Evolutionary conservation across 2,797 vertebrate species (phyloP).

Genomic region (Jordanella pulchra): DNA sequence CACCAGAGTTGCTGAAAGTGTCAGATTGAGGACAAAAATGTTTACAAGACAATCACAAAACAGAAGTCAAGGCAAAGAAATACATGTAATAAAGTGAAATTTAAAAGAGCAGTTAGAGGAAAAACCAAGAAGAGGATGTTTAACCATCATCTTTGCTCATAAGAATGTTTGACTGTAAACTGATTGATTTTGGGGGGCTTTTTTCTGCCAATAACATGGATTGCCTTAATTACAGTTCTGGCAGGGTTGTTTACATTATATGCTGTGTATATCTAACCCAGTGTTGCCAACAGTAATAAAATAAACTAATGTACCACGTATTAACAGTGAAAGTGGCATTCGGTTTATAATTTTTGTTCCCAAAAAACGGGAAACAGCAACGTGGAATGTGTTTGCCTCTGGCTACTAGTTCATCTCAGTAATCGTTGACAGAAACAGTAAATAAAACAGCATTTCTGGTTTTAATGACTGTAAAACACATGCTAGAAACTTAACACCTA

Average conservation of each 20-base stretch:
- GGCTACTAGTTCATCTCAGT: background rate
- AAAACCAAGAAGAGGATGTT: background rate
- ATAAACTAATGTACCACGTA: too few relatives aligned
- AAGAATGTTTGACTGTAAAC: background rate
- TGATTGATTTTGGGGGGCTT: too few relatives aligned
- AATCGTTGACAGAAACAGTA: background rate
- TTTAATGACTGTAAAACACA: background rate
- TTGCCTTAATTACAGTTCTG: too few relatives aligned
- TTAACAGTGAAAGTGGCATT: too few relatives aligned
- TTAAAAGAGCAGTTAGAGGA: background rate
- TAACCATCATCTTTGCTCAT: background rate
- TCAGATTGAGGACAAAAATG: background rate
- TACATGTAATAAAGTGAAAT: background rate
- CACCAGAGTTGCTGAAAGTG: background rate
- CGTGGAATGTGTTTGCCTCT: background rate
- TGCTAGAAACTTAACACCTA: background rate
- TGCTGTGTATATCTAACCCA: too few relatives aligned
- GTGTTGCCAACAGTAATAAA: too few relatives aligned
- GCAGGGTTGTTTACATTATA: too few relatives aligned
- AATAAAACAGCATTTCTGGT: background rate
- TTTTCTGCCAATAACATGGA: too few relatives aligned
- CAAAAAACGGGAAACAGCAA: too few relatives aligned
- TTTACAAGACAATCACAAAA: background rate
- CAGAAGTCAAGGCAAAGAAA: conserved; percentile 4
- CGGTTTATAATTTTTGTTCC: too few relatives aligned